phyloP scores from a whole-genome alignment of 2,113 vertebrate genomes.

The Macquaria ambigua region DNA sequence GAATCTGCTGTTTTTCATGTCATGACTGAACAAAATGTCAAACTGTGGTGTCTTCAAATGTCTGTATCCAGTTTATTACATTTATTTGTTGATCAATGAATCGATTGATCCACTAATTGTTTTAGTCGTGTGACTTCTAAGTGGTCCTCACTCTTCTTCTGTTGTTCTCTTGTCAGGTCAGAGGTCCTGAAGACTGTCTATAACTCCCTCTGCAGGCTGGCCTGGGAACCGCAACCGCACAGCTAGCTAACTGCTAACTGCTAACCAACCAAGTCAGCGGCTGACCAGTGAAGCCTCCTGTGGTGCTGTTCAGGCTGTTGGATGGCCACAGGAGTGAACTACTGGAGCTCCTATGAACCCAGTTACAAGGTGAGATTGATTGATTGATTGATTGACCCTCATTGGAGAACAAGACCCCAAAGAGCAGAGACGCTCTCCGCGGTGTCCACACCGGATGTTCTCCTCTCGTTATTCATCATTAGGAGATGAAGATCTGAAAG shows the following conservation, averaged over 20 bases:
- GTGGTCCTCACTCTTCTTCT: not conserved
- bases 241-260: not conserved
- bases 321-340: constrained; percentile 74
- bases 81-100: too few relatives aligned
- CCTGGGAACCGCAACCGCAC: not conserved
- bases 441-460: too few relatives aligned
- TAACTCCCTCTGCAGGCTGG: constrained; percentile 2
- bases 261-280: not conserved
- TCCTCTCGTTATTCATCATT: too few relatives aligned
- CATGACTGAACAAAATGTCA: too few relatives aligned
- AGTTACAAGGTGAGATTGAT: constrained; percentile 54
- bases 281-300: not conserved
- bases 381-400: not conserved
- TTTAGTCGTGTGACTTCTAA: not conserved
- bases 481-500: too few relatives aligned
- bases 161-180: not conserved
- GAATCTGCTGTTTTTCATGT: too few relatives aligned
- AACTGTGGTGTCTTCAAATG: too few relatives aligned
- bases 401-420: too few relatives aligned
- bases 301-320: constrained; percentile 28
- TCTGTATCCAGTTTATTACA: too few relatives aligned
- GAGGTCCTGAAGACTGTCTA: not conserved
- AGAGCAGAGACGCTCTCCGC: too few relatives aligned
- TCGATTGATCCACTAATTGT: too few relatives aligned
- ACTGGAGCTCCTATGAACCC: constrained; percentile 75